Evolutionary conservation across 1,140 invertebrate genomes (phyloP).

Genomic region (Elymnias hypermnestra): DNA sequence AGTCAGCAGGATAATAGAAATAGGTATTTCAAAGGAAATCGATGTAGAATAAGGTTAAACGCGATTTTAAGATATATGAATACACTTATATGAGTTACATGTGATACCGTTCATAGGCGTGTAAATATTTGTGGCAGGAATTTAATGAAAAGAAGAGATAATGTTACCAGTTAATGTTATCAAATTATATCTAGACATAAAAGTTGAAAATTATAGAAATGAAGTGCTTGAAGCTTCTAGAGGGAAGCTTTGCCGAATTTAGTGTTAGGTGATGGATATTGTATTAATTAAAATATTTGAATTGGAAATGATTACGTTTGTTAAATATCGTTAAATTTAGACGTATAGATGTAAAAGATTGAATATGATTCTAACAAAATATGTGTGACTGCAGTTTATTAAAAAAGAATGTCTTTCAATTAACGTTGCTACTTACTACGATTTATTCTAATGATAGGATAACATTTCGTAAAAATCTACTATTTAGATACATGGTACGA

Average conservation of each 20-base stretch:
- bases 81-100: constrained; percentile 1
- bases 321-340: constrained; percentile 19
- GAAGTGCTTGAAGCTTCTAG: constrained; percentile 23
- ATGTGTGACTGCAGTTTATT: neutral
- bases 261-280: constrained; percentile 16
- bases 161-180: too few relatives aligned
- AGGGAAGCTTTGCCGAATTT: constrained; percentile 16
- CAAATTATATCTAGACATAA: too few relatives aligned
- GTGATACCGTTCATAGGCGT: constrained; percentile 5
- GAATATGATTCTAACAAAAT: constrained; percentile 5
- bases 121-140: neutral
- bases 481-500: too few relatives aligned
- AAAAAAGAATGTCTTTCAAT: too few relatives aligned
- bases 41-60: constrained; percentile 3
- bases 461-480: too few relatives aligned
- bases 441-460: too few relatives aligned
- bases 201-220: constrained; percentile 15
- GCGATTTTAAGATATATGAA: neutral
- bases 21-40: neutral
- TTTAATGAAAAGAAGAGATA: neutral
- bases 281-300: constrained; percentile 7
- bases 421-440: too few relatives aligned
- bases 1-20: neutral
- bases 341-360: constrained; percentile 12
- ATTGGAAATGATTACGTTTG: constrained; percentile 15